Evolutionary conservation across 2,888 invertebrate genomes (phyloP).

Genomic region (Chaitophorus viminalis): DNA sequence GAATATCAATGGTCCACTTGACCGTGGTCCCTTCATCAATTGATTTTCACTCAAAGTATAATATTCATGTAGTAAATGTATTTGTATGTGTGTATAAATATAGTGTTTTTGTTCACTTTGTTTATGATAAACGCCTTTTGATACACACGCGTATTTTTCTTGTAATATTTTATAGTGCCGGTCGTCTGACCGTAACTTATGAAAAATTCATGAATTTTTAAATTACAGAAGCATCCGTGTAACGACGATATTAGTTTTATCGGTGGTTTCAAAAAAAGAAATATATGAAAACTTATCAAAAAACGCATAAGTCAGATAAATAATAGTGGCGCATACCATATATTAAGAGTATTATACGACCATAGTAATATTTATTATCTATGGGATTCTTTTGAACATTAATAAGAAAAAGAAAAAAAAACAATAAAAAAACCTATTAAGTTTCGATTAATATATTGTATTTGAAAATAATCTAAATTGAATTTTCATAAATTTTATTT

Average conservation of each 20-base stretch:
- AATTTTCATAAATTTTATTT: background rate
- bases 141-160: constrained; percentile 8
- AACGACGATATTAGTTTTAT: constrained; percentile 52
- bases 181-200: constrained; percentile 53
- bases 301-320: constrained; percentile 11
- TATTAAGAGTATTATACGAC: background rate
- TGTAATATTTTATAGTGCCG: constrained; percentile 45
- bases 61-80: background rate
- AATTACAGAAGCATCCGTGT: constrained; percentile 38
- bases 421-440: constrained; percentile 4
- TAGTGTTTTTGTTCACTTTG: background rate
- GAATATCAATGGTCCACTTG: no score
- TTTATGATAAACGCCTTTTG: constrained; percentile 43
- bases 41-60: background rate
- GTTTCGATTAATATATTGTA: background rate
- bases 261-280: constrained; percentile 38
- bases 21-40: background rate
- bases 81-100: no score
- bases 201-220: constrained; percentile 58
- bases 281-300: constrained; percentile 49
- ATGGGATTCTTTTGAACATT: background rate
- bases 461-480: background rate
- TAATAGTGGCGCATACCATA: constrained; percentile 31
- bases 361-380: constrained; percentile 32
- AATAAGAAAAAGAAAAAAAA: background rate